phyloP scores from a whole-genome alignment of 1,140 invertebrate genomes.

The Cepaea nemoralis region DNA sequence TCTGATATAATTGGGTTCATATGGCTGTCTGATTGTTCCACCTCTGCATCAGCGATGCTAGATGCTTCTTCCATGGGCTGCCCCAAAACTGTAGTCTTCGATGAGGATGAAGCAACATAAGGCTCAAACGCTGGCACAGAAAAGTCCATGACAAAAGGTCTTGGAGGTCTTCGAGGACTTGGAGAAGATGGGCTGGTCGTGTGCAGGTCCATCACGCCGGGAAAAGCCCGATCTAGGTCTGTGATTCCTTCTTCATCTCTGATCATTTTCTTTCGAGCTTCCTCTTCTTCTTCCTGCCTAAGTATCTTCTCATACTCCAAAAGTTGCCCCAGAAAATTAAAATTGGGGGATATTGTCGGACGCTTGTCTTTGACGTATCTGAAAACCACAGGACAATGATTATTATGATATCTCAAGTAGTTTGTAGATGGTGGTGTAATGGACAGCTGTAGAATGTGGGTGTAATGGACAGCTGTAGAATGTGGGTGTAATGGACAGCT shows the following conservation, averaged over 20 bases:
- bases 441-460: no score
- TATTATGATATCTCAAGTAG: no score
- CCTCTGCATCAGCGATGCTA: background rate
- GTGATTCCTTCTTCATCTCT: background rate
- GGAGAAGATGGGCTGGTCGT: conserved; percentile 60
- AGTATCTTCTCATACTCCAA: conserved; percentile 75
- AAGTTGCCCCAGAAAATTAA: conserved; percentile 78
- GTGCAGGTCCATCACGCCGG: conserved; percentile 58
- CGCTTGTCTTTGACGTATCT: conserved; percentile 86
- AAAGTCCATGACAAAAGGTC: conserved; percentile 20
- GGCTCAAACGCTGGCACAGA: background rate
- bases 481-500: no score
- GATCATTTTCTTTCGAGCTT: conserved; percentile 3
- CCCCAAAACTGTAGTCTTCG: background rate
- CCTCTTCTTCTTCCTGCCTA: conserved; percentile 51
- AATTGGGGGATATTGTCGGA: conserved; percentile 92
- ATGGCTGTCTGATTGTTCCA: background rate
- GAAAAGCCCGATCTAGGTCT: conserved; percentile 27
- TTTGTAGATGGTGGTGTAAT: no score
- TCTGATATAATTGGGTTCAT: background rate
- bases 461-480: no score
- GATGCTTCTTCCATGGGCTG: background rate
- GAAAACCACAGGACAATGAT: conserved; percentile 38
- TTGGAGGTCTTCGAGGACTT: conserved; percentile 44
- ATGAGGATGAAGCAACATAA: background rate